A percentile compares a stretch with the other conserved stretches of the same genome.
Conservation (phyloP, 2,797 vertebrate genomes). For the Peromyscus attwateri region DNA sequence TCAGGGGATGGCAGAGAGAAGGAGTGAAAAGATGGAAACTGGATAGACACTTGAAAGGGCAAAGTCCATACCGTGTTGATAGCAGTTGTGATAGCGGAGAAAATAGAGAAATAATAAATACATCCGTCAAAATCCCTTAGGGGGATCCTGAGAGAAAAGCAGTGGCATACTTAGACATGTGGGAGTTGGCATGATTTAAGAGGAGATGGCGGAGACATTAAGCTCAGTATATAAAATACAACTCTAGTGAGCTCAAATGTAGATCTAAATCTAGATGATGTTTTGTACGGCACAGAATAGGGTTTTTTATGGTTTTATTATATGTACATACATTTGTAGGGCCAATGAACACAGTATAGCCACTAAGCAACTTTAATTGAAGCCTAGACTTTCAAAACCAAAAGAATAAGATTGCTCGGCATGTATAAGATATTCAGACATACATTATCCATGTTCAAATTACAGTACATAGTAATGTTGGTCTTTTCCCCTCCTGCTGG, state of each 20-base stretch:
- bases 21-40: neutral
- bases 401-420: neutral
- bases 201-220: neutral
- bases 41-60: neutral
- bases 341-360: neutral
- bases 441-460: neutral
- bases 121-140: neutral
- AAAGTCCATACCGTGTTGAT: neutral
- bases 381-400: slow-evolving; percentile 36
- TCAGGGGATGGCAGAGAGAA: neutral
- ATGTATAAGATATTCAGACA: neutral
- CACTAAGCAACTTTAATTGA: slow-evolving; percentile 34
- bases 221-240: neutral
- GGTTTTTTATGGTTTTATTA: slow-evolving; percentile 3
- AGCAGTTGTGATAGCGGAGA: neutral
- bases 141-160: neutral
- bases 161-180: neutral
- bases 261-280: slow-evolving; percentile 10
- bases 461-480: neutral
- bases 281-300: neutral
- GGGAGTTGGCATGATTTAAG: neutral
- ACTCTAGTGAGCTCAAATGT: neutral
- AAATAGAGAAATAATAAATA: neutral
- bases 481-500: neutral
- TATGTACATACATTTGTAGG: neutral